Conservation (phyloP, 2,113 vertebrate genomes). For the Hippolais icterina region DNA sequence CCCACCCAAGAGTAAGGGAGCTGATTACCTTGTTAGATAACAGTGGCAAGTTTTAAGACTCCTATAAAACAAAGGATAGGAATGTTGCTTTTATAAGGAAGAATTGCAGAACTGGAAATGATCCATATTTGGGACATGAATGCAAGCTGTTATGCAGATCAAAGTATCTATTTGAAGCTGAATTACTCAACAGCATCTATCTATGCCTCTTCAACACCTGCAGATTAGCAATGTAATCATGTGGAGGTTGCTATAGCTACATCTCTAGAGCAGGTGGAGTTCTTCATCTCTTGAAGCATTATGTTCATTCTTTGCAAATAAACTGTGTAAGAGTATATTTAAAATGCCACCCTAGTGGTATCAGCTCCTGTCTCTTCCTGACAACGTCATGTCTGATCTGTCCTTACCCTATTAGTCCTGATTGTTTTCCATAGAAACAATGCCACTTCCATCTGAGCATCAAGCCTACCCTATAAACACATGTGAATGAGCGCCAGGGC, state of each 20-base stretch:
- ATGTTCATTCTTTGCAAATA: conserved; percentile 46
- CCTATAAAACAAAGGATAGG: background rate
- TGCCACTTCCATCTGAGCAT: background rate
- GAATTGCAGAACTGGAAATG: conserved; percentile 37
- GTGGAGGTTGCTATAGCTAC: conserved; percentile 69
- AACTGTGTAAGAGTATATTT: background rate
- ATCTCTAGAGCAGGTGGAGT: conserved; percentile 53
- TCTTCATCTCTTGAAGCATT: conserved; percentile 33
- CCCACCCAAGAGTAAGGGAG: background rate
- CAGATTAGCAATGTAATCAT: conserved; percentile 52
- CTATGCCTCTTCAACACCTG: conserved; percentile 67
- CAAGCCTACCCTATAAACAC: background rate
- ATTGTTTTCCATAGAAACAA: background rate
- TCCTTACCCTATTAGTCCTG: background rate
- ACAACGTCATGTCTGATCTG: background rate
- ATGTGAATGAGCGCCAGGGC: accelerated
- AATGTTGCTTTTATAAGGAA: background rate
- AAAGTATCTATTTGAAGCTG: conserved; percentile 60
- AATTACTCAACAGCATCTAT: conserved; percentile 67
- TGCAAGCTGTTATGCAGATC: conserved; percentile 65
- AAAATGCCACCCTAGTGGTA: background rate
- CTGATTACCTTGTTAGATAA: background rate
- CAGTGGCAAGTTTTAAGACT: background rate
- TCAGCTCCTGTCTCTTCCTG: background rate
- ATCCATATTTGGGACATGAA: conserved; percentile 52